Percentiles rank a stretch among this genome's conserved stretches.
Evolutionary conservation across 2,113 vertebrate genomes (phyloP).

Genomic region (Sterna hirundo): DNA sequence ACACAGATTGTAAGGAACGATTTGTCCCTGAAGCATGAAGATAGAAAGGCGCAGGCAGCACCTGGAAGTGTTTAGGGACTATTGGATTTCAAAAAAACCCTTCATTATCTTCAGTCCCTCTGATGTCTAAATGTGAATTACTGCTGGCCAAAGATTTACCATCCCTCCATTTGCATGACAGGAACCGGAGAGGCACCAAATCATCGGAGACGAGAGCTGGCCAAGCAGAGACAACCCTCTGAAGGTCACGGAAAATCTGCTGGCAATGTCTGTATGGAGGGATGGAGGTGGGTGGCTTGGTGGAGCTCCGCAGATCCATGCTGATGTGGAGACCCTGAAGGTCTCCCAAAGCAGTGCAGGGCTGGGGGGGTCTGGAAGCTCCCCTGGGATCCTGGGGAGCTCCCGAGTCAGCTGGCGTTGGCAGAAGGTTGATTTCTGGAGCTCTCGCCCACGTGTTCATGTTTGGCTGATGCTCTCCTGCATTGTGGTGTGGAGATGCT

Average conservation of each 20-base stretch:
- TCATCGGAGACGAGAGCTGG: accelerated
- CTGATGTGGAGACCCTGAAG: accelerated
- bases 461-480: not conserved
- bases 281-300: not conserved
- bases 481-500: accelerated
- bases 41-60: not conserved
- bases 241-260: not conserved
- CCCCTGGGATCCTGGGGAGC: not conserved
- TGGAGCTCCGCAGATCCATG: not conserved
- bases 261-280: not conserved
- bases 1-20: not conserved
- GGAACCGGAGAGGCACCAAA: not conserved
- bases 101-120: not conserved
- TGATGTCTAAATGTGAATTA: not conserved
- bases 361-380: not conserved
- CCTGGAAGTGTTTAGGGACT: not conserved
- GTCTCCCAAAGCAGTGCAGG: not conserved
- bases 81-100: slow-evolving; percentile 13
- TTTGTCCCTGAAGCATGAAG: slow-evolving; percentile 16
- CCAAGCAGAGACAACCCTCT: not conserved
- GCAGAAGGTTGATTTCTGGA: not conserved
- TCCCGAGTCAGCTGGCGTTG: not conserved
- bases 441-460: accelerated
- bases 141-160: not conserved
- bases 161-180: not conserved